phyloP scores from a whole-genome alignment of 2,888 invertebrate genomes.

The Protonemura montana region DNA sequence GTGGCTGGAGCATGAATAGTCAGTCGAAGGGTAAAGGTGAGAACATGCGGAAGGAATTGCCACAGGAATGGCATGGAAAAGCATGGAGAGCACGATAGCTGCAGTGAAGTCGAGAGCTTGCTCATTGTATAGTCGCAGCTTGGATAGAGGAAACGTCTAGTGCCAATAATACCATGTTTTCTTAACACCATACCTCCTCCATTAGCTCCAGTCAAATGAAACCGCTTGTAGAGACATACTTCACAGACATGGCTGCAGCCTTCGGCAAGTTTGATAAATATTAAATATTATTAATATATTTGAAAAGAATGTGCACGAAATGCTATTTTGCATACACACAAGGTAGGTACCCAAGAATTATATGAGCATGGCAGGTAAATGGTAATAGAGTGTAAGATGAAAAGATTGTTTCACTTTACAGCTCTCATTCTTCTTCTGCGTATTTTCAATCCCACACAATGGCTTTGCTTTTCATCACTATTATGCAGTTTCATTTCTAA shows the following conservation, averaged over 20 bases:
- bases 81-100: too few species aligned
- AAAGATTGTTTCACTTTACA: background rate
- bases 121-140: too few species aligned
- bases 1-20: slow-evolving; percentile 14
- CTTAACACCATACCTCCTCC: background rate
- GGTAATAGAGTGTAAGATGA: background rate
- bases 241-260: background rate
- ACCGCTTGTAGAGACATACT: background rate
- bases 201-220: background rate
- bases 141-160: too few species aligned
- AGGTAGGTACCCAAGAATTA: too few species aligned
- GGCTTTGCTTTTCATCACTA: background rate
- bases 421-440: background rate
- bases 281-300: background rate
- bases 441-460: background rate
- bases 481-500: too few species aligned
- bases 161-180: background rate
- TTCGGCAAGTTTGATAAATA: background rate
- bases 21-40: background rate
- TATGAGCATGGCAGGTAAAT: too few species aligned
- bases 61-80: background rate
- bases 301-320: background rate
- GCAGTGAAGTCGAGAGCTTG: too few species aligned
- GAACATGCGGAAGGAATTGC: slow-evolving; percentile 8
- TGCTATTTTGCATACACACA: background rate